These are phyloP conservation scores for Lytechinus pictus DNA, from an alignment of 35 echinoderm and acorn worm genomes.

Conservation along the genomic window DNA sequence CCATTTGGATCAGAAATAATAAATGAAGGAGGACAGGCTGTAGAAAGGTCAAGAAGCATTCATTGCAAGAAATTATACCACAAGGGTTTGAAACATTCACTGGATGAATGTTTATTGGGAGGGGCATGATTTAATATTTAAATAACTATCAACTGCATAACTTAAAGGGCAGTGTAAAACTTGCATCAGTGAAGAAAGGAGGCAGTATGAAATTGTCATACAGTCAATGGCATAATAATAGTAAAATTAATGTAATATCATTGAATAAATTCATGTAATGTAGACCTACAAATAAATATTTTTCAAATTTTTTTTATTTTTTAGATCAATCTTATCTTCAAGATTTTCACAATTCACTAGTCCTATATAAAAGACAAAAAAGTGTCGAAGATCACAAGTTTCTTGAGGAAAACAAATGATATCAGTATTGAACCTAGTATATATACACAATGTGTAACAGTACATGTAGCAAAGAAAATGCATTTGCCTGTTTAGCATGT, in stretches of 20 bases:
- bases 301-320: no score
- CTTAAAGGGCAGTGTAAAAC: no score
- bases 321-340: no score
- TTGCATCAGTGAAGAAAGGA: no score
- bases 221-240: no score
- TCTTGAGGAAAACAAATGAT: neutral
- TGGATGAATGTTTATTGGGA: neutral
- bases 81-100: neutral
- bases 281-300: no score
- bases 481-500: neutral
- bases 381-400: neutral
- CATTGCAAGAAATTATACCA: neutral
- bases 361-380: no score
- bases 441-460: neutral
- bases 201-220: no score
- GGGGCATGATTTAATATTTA: neutral
- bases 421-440: neutral
- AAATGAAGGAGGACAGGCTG: neutral
- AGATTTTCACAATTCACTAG: no score
- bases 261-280: no score
- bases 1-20: neutral
- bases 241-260: no score
- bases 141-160: no score
- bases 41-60: neutral
- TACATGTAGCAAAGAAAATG: neutral